Conservation (phyloP, 1,140 invertebrate genomes). For the Elymnias hypermnestra region DNA sequence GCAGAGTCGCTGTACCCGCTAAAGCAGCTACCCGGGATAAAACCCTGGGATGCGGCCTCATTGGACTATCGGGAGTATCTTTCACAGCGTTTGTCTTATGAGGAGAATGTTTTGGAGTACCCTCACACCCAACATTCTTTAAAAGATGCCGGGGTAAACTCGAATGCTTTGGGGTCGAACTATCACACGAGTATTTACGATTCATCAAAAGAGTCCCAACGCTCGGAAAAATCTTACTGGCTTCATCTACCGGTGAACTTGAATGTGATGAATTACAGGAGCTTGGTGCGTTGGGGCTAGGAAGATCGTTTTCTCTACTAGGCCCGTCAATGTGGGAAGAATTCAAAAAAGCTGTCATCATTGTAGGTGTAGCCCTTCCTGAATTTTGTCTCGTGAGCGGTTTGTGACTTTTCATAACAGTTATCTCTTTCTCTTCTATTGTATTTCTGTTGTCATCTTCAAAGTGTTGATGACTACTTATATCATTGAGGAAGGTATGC, state of each 20-base stretch:
- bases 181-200: constrained; percentile 61
- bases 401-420: constrained; percentile 76
- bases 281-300: constrained; percentile 48
- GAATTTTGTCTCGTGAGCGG: constrained; percentile 77
- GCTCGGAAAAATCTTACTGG: constrained; percentile 42
- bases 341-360: constrained; percentile 75
- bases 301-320: constrained; percentile 42
- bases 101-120: constrained; percentile 62
- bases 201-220: constrained; percentile 63
- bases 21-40: constrained; percentile 75
- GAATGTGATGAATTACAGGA: constrained; percentile 66
- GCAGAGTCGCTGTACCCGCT: constrained; percentile 45
- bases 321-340: constrained; percentile 57
- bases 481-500: constrained; percentile 69
- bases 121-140: constrained; percentile 59
- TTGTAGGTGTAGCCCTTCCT: constrained; percentile 68
- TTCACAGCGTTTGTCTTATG: constrained; percentile 38
- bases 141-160: constrained; percentile 64
- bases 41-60: constrained; percentile 77
- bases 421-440: constrained; percentile 73
- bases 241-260: constrained; percentile 57
- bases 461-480: constrained; percentile 68
- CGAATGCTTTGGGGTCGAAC: constrained; percentile 65
- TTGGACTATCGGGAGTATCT: constrained; percentile 56
- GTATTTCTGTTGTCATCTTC: constrained; percentile 75